These are phyloP conservation scores for Volucella inanis DNA, from an alignment of 2,888 invertebrate species.

Conservation along the genomic window DNA sequence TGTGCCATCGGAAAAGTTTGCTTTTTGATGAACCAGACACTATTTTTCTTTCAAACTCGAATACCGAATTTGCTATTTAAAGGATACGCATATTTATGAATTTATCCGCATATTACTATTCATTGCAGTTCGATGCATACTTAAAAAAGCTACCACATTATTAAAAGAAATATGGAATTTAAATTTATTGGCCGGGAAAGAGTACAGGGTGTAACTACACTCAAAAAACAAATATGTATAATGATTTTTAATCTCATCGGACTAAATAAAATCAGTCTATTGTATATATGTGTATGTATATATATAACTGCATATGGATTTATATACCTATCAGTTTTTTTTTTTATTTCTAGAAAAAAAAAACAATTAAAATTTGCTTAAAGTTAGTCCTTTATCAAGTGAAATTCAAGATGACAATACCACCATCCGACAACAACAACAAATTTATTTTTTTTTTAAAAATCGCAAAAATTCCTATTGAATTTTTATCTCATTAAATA, in stretches of 20 bases:
- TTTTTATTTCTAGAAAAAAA: conserved; percentile 30
- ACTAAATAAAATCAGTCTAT: conserved; percentile 18
- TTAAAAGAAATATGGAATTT: too few species aligned
- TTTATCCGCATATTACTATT: too few species aligned
- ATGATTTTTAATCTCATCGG: conserved; percentile 5
- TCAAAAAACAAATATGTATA: neutral
- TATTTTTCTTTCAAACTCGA: too few species aligned
- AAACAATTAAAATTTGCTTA: conserved; percentile 15
- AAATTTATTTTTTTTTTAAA: neutral
- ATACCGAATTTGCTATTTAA: too few species aligned
- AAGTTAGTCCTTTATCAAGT: conserved; percentile 21
- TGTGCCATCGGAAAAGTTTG: too few species aligned
- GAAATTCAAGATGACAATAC: conserved; percentile 57
- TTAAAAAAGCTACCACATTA: too few species aligned
- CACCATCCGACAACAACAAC: conserved; percentile 13
- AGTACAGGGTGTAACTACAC: neutral
- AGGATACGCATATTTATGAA: too few species aligned
- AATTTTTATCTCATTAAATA: conserved; percentile 33
- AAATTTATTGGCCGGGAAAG: too few species aligned
- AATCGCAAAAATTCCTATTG: conserved; percentile 36
- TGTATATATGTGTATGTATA: neutral
- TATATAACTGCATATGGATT: neutral
- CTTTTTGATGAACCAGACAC: too few species aligned
- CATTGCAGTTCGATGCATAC: too few species aligned
- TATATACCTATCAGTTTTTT: too few species aligned